Base-by-base conservation (phyloP, 2,113 vertebrate genomes). In the Scortum barcoo region DNA sequence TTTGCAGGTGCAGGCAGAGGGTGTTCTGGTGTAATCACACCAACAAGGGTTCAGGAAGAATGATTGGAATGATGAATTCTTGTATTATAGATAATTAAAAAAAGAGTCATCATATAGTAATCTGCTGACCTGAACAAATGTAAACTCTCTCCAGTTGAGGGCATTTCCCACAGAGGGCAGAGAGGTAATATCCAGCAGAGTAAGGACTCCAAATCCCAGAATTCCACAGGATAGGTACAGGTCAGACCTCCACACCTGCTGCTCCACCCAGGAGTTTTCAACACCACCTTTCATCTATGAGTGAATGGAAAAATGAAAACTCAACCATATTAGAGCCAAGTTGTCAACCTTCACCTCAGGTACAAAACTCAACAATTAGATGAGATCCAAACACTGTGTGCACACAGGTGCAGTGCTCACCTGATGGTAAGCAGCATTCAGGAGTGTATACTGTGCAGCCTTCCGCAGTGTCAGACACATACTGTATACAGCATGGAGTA, bases 61-160 rank as follows among this genome's bases (percentile, higher is more conserved):
- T 11, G 9, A 42, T 42, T 42, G n/a, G n/a, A n/a, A n/a, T n/a
- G n/a, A n/a, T n/a, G n/a, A n/a, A n/a, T n/a, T n/a, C n/a, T n/a
- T n/a, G n/a, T n/a, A n/a, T n/a, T n/a, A n/a, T n/a, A 46, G 17
- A 14, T 46, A 4, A 46, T 46, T 40, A 1, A 53, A n/a, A n/a
- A 53, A n/a, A 0, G 0, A 11, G n/a, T 24, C 3, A 24, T 56
- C 54, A 57, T 6, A 3, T 22, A 19, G 46, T 17, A 28, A 42
- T 42, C 7, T 67, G 44, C 83, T 95, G 92, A 98, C 97, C 96
- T 98, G 97, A 56, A 98, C 74, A 48, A 97, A 98, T 78, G 93
- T 97, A 93, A 98, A 98, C 93, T 98, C 97, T 78, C 94, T 96
- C 97, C 97, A 98, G 93, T 94, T 98, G 87, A 98, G 96, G 13